A percentile compares a stretch with the other conserved stretches of the same genome.
Conservation (phyloP, 2,888 invertebrate genomes). For the Caenorhabditis sp. region DNA sequence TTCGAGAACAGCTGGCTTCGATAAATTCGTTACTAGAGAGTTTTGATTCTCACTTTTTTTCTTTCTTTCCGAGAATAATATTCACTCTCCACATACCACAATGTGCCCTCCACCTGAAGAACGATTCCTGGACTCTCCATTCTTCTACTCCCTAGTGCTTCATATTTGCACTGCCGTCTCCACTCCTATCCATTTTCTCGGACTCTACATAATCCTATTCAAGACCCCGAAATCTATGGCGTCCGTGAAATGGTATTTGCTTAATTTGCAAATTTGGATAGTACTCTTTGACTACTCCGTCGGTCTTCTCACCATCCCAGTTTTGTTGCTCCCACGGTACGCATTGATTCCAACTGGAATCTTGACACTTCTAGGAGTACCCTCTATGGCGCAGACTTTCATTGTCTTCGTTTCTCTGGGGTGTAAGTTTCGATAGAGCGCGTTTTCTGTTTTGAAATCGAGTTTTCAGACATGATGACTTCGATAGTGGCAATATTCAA, state of each 20-base stretch:
- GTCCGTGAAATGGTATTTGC: conserved; percentile 29
- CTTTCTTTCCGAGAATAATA: too few species aligned
- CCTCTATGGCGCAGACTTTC: conserved; percentile 5
- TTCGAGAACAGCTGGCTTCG: too few species aligned
- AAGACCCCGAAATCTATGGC: conserved; percentile 37
- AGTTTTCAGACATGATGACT: conserved; percentile 13
- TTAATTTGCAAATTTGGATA: conserved; percentile 16
- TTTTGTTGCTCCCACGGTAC: neutral
- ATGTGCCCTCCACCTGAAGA: neutral
- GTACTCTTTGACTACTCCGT: neutral
- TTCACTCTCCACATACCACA: neutral
- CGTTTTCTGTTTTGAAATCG: neutral
- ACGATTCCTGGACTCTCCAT: neutral
- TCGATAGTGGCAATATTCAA: conserved; percentile 20
- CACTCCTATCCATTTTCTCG: conserved; percentile 29
- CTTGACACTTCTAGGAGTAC: neutral
- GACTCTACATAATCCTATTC: conserved; percentile 30
- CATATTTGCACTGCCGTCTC: conserved; percentile 11
- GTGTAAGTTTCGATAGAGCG: neutral
- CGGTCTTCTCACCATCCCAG: neutral
- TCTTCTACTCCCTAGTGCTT: neutral
- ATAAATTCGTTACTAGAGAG: too few species aligned
- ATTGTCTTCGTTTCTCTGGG: conserved; percentile 3
- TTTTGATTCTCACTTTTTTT: too few species aligned
- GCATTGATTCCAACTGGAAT: neutral